Conservation (phyloP, 2,797 vertebrate genomes). For the Mionectes olivaceus region DNA sequence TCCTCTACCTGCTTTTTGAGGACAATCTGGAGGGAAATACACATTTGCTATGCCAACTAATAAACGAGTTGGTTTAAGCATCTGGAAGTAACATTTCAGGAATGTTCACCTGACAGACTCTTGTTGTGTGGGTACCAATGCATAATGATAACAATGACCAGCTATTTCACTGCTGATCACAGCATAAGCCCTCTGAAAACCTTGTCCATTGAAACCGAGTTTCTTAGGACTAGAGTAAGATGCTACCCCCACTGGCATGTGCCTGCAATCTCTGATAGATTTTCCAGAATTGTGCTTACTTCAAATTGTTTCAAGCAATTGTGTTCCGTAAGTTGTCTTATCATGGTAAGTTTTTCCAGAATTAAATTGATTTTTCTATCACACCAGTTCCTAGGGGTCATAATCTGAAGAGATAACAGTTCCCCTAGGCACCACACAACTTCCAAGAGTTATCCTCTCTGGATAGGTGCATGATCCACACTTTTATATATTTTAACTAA, state of each 20-base stretch:
- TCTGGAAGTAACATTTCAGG: background rate
- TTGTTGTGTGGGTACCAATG: background rate
- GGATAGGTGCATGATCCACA: background rate
- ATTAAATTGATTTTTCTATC: constrained; percentile 31
- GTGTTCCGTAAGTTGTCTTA: background rate
- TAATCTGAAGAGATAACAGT: background rate
- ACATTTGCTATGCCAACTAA: background rate
- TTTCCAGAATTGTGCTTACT: constrained; percentile 4
- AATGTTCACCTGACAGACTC: background rate
- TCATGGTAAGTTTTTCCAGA: background rate
- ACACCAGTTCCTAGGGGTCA: background rate
- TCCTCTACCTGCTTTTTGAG: background rate
- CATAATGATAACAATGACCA: background rate
- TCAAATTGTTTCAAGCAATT: constrained; percentile 37
- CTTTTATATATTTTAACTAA: background rate
- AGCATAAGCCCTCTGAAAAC: background rate
- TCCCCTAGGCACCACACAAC: background rate
- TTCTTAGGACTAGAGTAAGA: background rate
- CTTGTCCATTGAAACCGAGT: background rate
- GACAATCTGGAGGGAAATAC: background rate
- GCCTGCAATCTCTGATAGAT: background rate
- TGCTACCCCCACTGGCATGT: background rate
- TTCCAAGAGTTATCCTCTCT: background rate
- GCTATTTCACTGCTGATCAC: constrained; percentile 13
- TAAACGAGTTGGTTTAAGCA: background rate